Evolutionary conservation across 2,797 vertebrate genomes (phyloP).

Genomic region (Tragelaphus oryx): DNA sequence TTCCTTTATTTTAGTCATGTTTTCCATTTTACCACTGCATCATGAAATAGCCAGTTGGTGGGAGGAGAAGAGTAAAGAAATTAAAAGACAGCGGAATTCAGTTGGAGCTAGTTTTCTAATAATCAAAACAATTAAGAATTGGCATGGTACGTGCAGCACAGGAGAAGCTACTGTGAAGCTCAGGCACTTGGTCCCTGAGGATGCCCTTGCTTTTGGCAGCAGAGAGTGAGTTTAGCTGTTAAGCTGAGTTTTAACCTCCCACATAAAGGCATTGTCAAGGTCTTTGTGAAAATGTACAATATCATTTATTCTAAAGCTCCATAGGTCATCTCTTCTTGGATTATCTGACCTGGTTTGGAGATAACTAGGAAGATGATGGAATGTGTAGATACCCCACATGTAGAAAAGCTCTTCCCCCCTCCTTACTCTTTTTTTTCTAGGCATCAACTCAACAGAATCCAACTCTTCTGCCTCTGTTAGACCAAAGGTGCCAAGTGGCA

Average conservation of each 20-base stretch:
- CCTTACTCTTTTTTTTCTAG: constrained; percentile 74
- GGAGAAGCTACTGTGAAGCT: background rate
- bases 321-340: background rate
- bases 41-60: background rate
- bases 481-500: constrained; percentile 59
- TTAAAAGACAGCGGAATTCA: background rate
- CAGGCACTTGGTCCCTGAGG: background rate
- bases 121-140: background rate
- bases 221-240: background rate
- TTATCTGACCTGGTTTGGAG: constrained; percentile 5
- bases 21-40: background rate
- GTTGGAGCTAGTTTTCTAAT: background rate
- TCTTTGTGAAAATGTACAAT: background rate
- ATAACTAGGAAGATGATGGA: constrained; percentile 22
- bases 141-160: background rate
- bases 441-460: constrained; percentile 79
- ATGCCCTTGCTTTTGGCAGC: background rate
- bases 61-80: background rate
- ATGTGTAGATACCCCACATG: constrained; percentile 47
- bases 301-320: background rate
- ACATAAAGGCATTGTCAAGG: background rate
- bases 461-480: constrained; percentile 75
- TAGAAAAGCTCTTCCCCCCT: constrained; percentile 61
- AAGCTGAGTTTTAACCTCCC: background rate
- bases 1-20: background rate